Base-by-base conservation (phyloP, 2,888 invertebrate genomes). In the Augochlorella aurata region DNA sequence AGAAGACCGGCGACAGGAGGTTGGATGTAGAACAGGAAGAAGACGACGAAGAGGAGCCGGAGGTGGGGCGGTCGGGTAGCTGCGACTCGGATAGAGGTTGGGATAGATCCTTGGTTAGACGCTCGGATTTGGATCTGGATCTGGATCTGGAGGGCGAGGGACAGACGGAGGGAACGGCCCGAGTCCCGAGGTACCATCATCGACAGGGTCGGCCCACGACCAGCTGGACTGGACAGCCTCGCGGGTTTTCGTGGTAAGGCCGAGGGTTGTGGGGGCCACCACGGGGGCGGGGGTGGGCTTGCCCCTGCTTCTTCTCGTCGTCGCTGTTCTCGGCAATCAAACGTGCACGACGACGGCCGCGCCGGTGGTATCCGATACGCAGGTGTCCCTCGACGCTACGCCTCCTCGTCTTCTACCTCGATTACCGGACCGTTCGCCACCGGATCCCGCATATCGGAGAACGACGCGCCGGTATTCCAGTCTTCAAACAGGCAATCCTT, bases 261-360 rank as follows among this genome's bases (percentile, higher is more conserved):
- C 89, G 91, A 89, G 90, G 89, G 86, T 90, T 90, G 90, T 88
- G 89, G 86, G 89, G 88, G 90, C 90, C 91, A 92, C 91, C 91
- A 92, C 92, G 91, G 92, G 91, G 92, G 88, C 91, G 91, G 91
- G 92, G 91, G 91, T 92, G 91, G 91, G 89, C 81, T 87, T 91
- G 86, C 90, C 91, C 91, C 91, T 92, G 92, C 91, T 92, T 89
- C 89, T 92, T 90, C 90, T 92, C 90, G 90, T 91, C 89, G 89
- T 91, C 90, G 90, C 88, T 89, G 89, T 91, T 84, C 89, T 91
- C 81, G 88, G 90, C 85, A 85, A 88, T 82, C 84, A 79, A 70
- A 86, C 86, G 77, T 83, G 84, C 85, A 86, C 88, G 89, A 90
- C 91, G 89, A 86, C 91, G 90, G 88, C 90, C 83, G 86, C 81